A percentile compares a stretch with the other conserved stretches of the same genome.
These are phyloP conservation scores for Venturia canescens DNA, from an alignment of 1,140 invertebrate genomes.

Conservation along the genomic window DNA sequence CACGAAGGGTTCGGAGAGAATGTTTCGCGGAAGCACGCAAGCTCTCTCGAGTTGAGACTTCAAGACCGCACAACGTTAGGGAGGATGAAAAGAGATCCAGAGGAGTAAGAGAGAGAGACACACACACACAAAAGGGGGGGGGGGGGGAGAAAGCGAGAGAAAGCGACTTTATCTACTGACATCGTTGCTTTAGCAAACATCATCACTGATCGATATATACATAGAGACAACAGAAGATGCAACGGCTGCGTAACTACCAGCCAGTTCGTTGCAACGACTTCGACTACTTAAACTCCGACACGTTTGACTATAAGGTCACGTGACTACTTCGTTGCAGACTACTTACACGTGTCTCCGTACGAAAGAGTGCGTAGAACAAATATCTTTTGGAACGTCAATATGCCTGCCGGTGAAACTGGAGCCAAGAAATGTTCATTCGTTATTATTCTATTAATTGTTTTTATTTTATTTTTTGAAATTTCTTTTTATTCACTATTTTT, in stretches of 20 bases:
- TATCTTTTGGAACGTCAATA: not conserved
- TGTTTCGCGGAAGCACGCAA: conserved; percentile 31
- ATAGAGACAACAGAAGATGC: conserved; percentile 9
- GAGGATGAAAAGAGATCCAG: not conserved
- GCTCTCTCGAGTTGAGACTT: conserved; percentile 22
- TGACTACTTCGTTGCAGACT: not conserved
- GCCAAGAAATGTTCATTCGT: not conserved
- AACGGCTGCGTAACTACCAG: conserved; percentile 34
- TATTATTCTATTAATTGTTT: not conserved
- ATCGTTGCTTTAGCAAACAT: not conserved
- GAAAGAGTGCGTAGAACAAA: not conserved
- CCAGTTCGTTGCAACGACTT: not conserved
- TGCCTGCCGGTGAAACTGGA: not conserved
- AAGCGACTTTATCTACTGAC: conserved; percentile 11
- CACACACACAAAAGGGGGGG: no score
- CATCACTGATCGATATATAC: conserved; percentile 29
- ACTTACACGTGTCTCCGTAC: not conserved
- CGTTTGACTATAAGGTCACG: not conserved
- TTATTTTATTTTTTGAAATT: no score
- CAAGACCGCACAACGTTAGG: not conserved
- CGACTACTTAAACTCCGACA: conserved; percentile 7
- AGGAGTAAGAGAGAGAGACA: not conserved
- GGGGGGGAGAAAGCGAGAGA: not conserved
- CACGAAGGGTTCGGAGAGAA: conserved; percentile 31
- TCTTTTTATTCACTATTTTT: no score